A percentile compares a stretch with the other conserved stretches of the same genome.
Evolutionary conservation across 2,888 invertebrate genomes (phyloP).

Genomic region (Diarsia mendica): DNA sequence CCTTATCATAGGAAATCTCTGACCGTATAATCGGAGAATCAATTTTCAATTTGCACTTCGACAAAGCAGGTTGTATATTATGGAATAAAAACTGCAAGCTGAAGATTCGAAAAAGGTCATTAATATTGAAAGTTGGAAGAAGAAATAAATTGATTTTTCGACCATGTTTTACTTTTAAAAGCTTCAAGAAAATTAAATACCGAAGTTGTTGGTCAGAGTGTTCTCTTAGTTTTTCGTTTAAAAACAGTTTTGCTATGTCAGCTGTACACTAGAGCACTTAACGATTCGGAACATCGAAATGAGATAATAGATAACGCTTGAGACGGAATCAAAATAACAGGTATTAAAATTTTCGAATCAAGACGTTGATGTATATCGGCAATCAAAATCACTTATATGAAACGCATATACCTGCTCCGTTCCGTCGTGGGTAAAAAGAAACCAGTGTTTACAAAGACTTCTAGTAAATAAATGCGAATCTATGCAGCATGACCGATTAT

Average conservation of each 20-base stretch:
- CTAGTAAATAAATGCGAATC: slow-evolving; percentile 1
- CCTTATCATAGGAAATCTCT: slow-evolving; percentile 15
- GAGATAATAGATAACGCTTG: no score
- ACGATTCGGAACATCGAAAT: no score
- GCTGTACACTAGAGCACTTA: no score
- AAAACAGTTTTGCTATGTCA: no score
- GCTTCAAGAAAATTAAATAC: neutral
- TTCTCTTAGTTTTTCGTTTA: no score
- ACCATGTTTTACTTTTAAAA: neutral
- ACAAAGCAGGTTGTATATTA: slow-evolving; percentile 9
- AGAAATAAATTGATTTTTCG: neutral
- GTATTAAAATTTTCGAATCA: no score
- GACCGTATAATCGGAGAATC: slow-evolving; percentile 16
- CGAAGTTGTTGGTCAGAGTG: neutral
- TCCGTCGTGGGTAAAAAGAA: no score
- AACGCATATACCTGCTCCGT: no score
- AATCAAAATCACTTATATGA: no score
- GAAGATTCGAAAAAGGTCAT: slow-evolving; percentile 36
- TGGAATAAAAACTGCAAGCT: slow-evolving; percentile 21
- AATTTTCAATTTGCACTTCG: slow-evolving; percentile 25
- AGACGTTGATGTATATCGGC: no score
- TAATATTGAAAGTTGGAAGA: slow-evolving; percentile 35
- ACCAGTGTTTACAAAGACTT: neutral
- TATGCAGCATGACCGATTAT: slow-evolving; percentile 31
- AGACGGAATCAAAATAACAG: no score